These are phyloP conservation scores for Thelaira solivaga DNA, from an alignment of 2,888 invertebrate species.

Conservation along the genomic window DNA sequence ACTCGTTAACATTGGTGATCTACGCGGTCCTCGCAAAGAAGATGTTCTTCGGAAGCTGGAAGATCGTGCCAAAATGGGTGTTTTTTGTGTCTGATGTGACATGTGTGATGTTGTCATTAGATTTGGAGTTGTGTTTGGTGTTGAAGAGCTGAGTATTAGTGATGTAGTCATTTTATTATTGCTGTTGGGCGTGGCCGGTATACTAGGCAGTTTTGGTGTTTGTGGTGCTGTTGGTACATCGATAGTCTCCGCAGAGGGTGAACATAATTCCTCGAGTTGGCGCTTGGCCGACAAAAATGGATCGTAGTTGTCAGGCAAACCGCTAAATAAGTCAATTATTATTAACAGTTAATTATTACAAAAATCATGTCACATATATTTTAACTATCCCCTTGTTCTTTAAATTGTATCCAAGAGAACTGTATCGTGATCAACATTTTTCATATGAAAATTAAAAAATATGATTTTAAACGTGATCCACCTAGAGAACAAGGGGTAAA, in stretches of 20 bases:
- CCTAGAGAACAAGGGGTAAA: no score
- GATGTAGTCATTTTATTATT: slow-evolving; percentile 68
- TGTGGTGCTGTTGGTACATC: slow-evolving; percentile 65
- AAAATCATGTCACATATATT: background rate
- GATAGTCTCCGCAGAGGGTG: slow-evolving; percentile 78
- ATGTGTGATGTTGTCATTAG: slow-evolving; percentile 47
- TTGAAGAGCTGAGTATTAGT: slow-evolving; percentile 66
- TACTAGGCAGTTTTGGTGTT: slow-evolving; percentile 58
- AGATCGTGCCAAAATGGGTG: slow-evolving; percentile 52
- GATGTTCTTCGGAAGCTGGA: slow-evolving; percentile 76
- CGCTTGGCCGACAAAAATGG: slow-evolving; percentile 88
- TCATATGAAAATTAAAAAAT: no score
- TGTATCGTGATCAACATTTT: no score
- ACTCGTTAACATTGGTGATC: slow-evolving; percentile 71
- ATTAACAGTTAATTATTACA: background rate
- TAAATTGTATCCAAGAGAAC: no score
- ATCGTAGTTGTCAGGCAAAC: slow-evolving; percentile 80
- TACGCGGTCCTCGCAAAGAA: slow-evolving; percentile 74
- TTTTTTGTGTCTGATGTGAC: slow-evolving; percentile 49
- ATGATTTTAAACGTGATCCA: no score
- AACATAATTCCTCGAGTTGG: slow-evolving; percentile 88
- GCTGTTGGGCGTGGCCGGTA: slow-evolving; percentile 43
- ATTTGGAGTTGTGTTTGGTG: slow-evolving; percentile 53
- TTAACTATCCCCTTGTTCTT: no score
- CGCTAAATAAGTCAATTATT: slow-evolving; percentile 62